These are phyloP conservation scores for Pleuronectes platessa DNA, from an alignment of 2,113 vertebrate species.

Conservation along the genomic window DNA sequence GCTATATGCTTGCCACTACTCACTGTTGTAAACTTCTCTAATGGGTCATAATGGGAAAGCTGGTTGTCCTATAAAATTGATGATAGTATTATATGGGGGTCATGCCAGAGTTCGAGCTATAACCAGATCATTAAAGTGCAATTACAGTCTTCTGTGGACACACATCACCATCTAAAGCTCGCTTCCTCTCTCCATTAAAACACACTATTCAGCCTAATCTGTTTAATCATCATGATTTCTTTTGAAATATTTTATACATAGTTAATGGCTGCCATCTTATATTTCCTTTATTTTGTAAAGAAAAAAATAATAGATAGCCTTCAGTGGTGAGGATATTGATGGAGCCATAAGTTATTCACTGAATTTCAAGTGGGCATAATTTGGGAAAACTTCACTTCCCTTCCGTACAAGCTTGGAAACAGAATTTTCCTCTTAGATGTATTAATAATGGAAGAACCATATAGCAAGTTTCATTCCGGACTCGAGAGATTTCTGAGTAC, in stretches of 20 bases:
- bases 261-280: constrained; percentile 5
- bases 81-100: constrained; percentile 35
- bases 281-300: background rate
- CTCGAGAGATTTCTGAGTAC: constrained; percentile 45
- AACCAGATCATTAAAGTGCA: constrained; percentile 49
- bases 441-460: constrained; percentile 74
- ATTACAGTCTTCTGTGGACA: constrained; percentile 22
- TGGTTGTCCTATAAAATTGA: constrained; percentile 39
- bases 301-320: background rate
- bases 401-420: constrained; percentile 53
- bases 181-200: background rate
- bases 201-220: background rate
- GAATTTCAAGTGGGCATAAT: constrained; percentile 59
- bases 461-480: constrained; percentile 43
- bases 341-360: constrained; percentile 57
- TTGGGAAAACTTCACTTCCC: constrained; percentile 47
- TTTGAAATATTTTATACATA: constrained; percentile 21
- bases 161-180: background rate
- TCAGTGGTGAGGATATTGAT: constrained; percentile 28
- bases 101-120: constrained; percentile 38
- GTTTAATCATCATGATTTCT: background rate
- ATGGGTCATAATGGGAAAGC: constrained; percentile 47
- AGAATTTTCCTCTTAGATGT: constrained; percentile 72
- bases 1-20: constrained; percentile 5
- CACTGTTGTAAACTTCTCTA: constrained; percentile 44